phyloP scores from a whole-genome alignment of 2,113 vertebrate species.

The Malurus cyaneus region DNA sequence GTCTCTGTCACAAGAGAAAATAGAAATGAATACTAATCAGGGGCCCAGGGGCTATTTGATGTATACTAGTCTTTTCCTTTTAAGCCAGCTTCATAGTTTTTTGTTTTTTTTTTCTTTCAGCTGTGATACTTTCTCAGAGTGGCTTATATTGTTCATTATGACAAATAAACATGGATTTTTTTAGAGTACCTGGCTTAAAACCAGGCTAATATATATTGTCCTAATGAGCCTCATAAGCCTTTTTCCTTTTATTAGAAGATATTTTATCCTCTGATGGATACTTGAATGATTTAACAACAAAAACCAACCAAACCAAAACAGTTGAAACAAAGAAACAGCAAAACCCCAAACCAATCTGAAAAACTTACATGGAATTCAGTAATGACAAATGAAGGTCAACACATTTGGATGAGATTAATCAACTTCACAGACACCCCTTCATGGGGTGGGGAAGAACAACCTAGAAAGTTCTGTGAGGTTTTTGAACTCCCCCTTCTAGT shows the following conservation, averaged over 20 bases:
- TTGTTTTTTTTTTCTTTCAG: neutral
- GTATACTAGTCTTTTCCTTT: neutral
- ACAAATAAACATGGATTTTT: neutral
- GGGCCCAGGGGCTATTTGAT: slow-evolving; percentile 34
- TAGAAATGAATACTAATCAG: slow-evolving; percentile 62
- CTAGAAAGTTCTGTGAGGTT: rapidly evolving
- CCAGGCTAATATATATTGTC: neutral
- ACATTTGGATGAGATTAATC: neutral
- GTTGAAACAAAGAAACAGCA: neutral
- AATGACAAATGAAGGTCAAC: neutral
- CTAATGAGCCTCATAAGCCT: neutral
- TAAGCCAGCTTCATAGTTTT: neutral
- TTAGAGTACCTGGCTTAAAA: neutral
- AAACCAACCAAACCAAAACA: neutral
- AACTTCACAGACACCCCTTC: neutral
- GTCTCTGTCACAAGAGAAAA: slow-evolving; percentile 44
- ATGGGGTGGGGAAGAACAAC: neutral
- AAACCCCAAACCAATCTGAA: neutral
- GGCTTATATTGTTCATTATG: neutral
- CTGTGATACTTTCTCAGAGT: neutral
- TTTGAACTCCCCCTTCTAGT: neutral
- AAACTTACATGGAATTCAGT: neutral
- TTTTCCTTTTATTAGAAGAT: neutral
- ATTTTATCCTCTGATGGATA: neutral
- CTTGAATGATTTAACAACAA: neutral